Evolutionary conservation across 2,113 vertebrate genomes (phyloP).

Genomic region (Malurus alboscapulatus): DNA sequence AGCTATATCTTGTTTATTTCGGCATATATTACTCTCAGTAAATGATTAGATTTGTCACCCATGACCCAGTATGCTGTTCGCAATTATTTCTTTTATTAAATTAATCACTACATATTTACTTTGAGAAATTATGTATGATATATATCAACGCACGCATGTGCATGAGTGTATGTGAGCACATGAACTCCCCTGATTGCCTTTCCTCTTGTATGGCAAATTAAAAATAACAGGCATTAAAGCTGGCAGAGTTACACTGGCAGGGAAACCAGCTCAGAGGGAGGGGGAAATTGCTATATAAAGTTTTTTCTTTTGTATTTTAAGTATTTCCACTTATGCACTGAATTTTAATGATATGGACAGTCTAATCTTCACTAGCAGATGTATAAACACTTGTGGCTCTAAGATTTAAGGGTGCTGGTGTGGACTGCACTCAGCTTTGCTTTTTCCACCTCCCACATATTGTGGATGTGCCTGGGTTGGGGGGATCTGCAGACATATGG

Average conservation of each 20-base stretch:
- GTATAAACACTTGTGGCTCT: background rate
- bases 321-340: background rate
- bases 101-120: constrained; percentile 56
- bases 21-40: constrained; percentile 45
- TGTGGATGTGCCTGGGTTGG: background rate
- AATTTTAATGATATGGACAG: background rate
- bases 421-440: background rate
- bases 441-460: background rate
- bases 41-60: constrained; percentile 61
- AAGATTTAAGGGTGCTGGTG: background rate
- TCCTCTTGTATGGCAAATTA: constrained; percentile 10
- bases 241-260: background rate
- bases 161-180: background rate
- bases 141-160: background rate
- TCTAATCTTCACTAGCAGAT: background rate
- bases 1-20: constrained; percentile 62
- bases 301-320: background rate
- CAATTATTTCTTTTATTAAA: constrained; percentile 64
- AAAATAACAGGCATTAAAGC: background rate
- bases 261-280: background rate
- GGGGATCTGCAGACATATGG: background rate
- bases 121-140: constrained; percentile 44
- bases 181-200: constrained; percentile 33
- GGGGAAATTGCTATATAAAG: background rate
- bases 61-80: constrained; percentile 58